Conservation (phyloP, 2,113 vertebrate genomes). For the Proteles cristata region DNA sequence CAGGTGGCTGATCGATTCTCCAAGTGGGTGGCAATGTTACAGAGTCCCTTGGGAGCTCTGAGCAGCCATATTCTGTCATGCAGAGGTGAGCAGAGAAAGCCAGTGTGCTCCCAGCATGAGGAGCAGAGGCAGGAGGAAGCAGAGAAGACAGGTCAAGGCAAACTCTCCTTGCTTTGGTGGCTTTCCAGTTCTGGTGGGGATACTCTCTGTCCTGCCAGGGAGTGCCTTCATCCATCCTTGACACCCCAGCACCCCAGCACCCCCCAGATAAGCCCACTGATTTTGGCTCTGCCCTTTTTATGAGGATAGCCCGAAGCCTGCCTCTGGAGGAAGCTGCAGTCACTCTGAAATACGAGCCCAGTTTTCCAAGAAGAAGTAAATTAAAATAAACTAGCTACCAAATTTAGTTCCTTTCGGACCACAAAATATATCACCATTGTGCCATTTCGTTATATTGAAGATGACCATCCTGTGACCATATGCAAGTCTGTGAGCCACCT, state of each 20-base stretch:
- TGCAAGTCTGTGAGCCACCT: not conserved
- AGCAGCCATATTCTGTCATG: not conserved
- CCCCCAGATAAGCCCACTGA: not conserved
- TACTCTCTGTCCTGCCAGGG: not conserved
- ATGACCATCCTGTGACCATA: not conserved
- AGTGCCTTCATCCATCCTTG: not conserved
- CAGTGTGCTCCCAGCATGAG: not conserved
- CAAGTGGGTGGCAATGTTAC: not conserved
- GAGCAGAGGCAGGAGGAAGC: not conserved
- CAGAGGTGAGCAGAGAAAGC: not conserved
- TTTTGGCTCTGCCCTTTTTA: not conserved
- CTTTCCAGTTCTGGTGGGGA: not conserved
- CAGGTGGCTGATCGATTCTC: not conserved
- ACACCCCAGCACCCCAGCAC: not conserved
- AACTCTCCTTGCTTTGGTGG: not conserved
- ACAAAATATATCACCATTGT: not conserved
- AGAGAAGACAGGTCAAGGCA: not conserved
- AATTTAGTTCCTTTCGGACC: not conserved
- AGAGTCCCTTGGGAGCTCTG: not conserved
- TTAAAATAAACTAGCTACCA: not conserved
- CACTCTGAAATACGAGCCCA: not conserved
- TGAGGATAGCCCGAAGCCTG: not conserved
- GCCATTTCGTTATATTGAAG: not conserved
- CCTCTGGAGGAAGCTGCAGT: not conserved
- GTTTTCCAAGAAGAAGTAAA: slow-evolving; percentile 27